phyloP scores from a whole-genome alignment of 2,888 invertebrate genomes.

The Drosophila melanosoma region DNA sequence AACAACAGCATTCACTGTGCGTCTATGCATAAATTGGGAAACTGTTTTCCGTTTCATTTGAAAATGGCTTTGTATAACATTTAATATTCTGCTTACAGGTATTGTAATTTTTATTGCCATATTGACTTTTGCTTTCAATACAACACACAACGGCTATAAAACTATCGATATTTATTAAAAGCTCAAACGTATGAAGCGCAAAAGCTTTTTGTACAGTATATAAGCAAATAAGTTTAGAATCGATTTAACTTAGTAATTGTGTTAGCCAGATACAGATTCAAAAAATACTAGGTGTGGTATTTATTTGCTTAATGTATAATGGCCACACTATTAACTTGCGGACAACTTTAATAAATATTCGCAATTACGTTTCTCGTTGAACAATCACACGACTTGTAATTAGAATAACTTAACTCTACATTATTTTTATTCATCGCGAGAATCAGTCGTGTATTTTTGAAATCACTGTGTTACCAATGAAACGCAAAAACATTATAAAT shows the following conservation, averaged over 20 bases:
- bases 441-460: conserved; percentile 79
- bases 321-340: conserved; percentile 16
- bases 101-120: background rate
- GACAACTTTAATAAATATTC: background rate
- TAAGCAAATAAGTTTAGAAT: background rate
- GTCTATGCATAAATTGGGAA: background rate
- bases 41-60: background rate
- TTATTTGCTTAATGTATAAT: background rate
- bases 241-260: background rate
- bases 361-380: background rate
- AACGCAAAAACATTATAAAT: conserved; percentile 79
- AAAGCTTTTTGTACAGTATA: background rate
- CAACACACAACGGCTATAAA: background rate
- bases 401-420: background rate
- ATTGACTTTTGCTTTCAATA: background rate
- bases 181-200: background rate
- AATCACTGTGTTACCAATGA: conserved; percentile 77
- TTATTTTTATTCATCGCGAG: conserved; percentile 49
- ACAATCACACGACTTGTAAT: background rate
- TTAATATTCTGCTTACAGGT: background rate
- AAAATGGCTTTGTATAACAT: background rate
- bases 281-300: conserved; percentile 5
- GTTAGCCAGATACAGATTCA: background rate
- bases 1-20: conserved; percentile 12
- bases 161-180: conserved; percentile 17